A percentile compares a stretch with the other conserved stretches of the same genome.
These are phyloP conservation scores for Glaucopsyche alexis DNA, from an alignment of 2,888 invertebrate genomes.

Conservation along the genomic window DNA sequence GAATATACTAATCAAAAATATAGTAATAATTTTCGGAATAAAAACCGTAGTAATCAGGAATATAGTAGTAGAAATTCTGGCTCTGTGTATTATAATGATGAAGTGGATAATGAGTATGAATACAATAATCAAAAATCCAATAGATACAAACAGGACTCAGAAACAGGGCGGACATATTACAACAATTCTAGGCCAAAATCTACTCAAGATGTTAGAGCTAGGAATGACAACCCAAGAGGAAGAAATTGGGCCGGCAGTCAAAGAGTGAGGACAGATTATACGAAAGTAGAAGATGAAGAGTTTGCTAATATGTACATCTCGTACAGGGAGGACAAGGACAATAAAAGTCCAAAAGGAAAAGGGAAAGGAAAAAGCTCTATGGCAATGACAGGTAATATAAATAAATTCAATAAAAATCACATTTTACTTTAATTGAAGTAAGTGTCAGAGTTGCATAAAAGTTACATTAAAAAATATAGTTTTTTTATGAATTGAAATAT, in stretches of 20 bases:
- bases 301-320: conserved; percentile 63
- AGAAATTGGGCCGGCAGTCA: conserved; percentile 64
- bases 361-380: conserved; percentile 47
- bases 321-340: conserved; percentile 51
- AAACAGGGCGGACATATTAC: conserved; percentile 62
- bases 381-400: conserved; percentile 45
- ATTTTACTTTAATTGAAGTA: not conserved
- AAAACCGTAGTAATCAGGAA: not conserved
- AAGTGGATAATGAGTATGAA: conserved; percentile 10
- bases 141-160: conserved; percentile 51
- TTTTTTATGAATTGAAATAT: no score
- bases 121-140: conserved; percentile 36
- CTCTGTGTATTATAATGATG: not conserved
- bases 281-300: conserved; percentile 64
- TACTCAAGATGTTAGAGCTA: conserved; percentile 60
- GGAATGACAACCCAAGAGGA: conserved; percentile 54
- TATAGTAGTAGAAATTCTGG: not conserved
- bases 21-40: not conserved
- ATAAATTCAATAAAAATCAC: not conserved
- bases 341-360: conserved; percentile 51
- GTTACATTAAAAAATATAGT: no score
- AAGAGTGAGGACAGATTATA: conserved; percentile 57
- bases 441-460: not conserved
- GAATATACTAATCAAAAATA: conserved; percentile 7
- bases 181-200: conserved; percentile 64